These are phyloP conservation scores for Nothocercus nigrocapillus DNA, from an alignment of 2,113 vertebrate species.

Conservation along the genomic window DNA sequence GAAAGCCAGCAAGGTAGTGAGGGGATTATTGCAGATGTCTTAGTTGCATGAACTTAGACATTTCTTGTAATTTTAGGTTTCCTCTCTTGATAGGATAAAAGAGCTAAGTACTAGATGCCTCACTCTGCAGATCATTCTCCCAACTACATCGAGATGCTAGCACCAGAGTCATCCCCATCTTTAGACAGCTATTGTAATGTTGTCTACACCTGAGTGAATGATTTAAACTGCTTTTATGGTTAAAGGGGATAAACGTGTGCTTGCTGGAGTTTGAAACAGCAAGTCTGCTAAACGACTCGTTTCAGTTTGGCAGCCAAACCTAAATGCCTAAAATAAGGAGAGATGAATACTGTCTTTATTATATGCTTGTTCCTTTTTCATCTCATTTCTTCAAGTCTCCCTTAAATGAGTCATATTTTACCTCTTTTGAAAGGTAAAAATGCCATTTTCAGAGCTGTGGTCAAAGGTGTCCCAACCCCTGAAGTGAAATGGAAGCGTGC, in stretches of 20 bases:
- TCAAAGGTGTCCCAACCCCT: constrained; percentile 83
- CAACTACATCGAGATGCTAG: not conserved
- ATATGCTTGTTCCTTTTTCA: not conserved
- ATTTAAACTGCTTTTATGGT: not conserved
- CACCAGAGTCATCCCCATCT: not conserved
- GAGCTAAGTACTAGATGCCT: not conserved
- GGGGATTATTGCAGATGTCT: not conserved
- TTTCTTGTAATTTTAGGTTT: not conserved
- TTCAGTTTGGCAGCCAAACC: not conserved
- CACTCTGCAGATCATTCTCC: not conserved
- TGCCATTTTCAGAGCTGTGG: constrained; percentile 82
- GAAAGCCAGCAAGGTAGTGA: not conserved
- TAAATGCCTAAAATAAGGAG: not conserved
- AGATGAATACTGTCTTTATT: not conserved
- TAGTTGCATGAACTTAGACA: not conserved
- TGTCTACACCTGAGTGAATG: not conserved
- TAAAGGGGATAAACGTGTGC: not conserved
- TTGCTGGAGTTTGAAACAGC: not conserved
- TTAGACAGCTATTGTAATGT: not conserved
- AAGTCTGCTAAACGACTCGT: not conserved
- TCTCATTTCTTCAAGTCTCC: not conserved
- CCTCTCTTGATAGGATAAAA: not conserved
- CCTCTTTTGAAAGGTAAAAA: constrained; percentile 78
- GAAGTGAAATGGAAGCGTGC: constrained; percentile 81
- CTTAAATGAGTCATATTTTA: not conserved